phyloP scores from a whole-genome alignment of 2,797 vertebrate genomes.

The Tadarida brasiliensis region DNA sequence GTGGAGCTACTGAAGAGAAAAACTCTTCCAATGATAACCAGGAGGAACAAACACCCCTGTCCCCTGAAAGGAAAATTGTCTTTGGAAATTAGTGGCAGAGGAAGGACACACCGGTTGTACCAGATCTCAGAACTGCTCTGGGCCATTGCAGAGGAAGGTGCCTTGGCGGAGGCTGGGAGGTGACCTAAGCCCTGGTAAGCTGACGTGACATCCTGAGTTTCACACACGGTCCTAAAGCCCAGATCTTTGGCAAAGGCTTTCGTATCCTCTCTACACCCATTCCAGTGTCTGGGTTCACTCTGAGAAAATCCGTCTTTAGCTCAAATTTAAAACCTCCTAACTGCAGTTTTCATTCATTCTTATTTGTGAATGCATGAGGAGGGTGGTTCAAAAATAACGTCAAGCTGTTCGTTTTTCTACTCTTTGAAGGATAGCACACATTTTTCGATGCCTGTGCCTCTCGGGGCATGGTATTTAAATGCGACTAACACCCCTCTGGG shows the following conservation, averaged over 20 bases:
- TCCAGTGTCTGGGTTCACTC: not conserved
- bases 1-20: not conserved
- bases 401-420: not conserved
- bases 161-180: not conserved
- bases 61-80: not conserved
- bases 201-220: not conserved
- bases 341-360: not conserved
- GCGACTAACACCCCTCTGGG: conserved; percentile 36
- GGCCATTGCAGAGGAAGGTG: not conserved
- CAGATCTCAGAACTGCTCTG: not conserved
- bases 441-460: not conserved
- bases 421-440: not conserved
- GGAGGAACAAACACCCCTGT: not conserved
- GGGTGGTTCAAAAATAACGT: not conserved
- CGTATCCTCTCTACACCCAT: not conserved
- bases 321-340: not conserved
- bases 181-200: not conserved
- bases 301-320: not conserved
- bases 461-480: not conserved
- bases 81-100: not conserved
- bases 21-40: not conserved
- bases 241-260: not conserved
- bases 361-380: not conserved
- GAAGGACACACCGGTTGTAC: not conserved
- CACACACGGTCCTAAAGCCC: not conserved